Conservation (phyloP, 92 coral and sea anemone species). For the Anthopleura xanthogrammica region DNA sequence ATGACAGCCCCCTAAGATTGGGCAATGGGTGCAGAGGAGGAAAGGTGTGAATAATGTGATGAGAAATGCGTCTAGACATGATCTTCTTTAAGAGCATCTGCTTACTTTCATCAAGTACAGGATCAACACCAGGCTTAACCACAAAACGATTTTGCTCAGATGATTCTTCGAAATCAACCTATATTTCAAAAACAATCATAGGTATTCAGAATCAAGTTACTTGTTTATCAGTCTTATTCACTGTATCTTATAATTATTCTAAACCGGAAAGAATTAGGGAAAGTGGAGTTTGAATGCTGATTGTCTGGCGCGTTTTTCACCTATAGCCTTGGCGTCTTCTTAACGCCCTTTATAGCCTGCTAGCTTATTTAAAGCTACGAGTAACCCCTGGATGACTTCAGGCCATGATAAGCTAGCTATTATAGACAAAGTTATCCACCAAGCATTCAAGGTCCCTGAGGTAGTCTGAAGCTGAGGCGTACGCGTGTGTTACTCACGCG, state of each 20-base stretch:
- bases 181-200: neutral
- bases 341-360: no score
- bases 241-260: no score
- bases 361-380: no score
- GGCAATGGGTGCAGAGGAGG: no score
- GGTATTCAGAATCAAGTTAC: neutral
- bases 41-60: no score
- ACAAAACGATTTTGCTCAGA: slow-evolving; percentile 92
- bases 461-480: neutral
- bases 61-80: neutral
- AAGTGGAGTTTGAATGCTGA: no score
- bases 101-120: slow-evolving; percentile 92
- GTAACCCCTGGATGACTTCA: no score
- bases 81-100: neutral
- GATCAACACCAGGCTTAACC: slow-evolving; percentile 98
- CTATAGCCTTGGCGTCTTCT: no score
- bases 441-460: neutral
- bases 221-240: neutral
- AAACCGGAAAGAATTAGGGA: no score
- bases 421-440: neutral
- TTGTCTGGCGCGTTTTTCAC: no score
- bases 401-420: no score
- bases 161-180: slow-evolving; percentile 97
- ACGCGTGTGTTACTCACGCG: neutral
- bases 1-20: no score